Evolutionary conservation across 2,113 vertebrate genomes (phyloP), one percentile per base, ranked within the genome.

Genomic region (Nothoprocta pentlandii): DNA sequence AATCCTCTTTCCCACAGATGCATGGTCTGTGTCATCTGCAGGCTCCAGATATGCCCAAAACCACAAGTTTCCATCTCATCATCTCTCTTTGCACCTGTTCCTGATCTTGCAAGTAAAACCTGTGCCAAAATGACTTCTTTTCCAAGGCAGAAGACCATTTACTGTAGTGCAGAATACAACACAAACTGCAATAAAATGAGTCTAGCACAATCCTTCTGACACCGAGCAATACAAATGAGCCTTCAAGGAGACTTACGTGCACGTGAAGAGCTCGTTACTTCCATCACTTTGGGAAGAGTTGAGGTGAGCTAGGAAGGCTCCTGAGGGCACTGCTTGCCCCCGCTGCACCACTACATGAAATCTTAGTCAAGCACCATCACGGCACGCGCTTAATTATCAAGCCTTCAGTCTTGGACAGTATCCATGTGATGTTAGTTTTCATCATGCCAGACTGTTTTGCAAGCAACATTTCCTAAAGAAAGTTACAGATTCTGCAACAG

Each of bases 241-340:
- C 76, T 95, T 78, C 68, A 64, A 34, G 88, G 75, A 42, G 34
- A 94, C 92, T 95, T 95, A 96, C 95, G 92, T 95, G 95, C 87
- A 82, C 2, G 74, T 67, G 94, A 89, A 68, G 87, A 19, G 47
- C n/a, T 30, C 4, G 70, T 85, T 69, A 62, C 32, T 49, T 94
- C 95, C 92, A 62, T 85, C 80, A 95, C 74, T 16, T 82, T 89
- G 30, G 94, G 85, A 56, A 74, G 61, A 68, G 68, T 2, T 5
- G 87, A 81, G 62, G 82, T 83, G 87, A 70, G 75, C 94, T 83
- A 44, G 42, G 73, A 93, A 95, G 81, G 93, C 83, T 16, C 91
- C 76, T 25, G 69, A 13, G 30, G 87, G 94, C 76, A 90, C 86
- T 80, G 81, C 76, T 6, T 68, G 90, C 93, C 94, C 77, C 94